Percentiles rank a stretch among this genome's conserved stretches.
These are phyloP conservation scores for Ammospiza caudacuta DNA, from an alignment of 2,113 vertebrate genomes.

Conservation along the genomic window DNA sequence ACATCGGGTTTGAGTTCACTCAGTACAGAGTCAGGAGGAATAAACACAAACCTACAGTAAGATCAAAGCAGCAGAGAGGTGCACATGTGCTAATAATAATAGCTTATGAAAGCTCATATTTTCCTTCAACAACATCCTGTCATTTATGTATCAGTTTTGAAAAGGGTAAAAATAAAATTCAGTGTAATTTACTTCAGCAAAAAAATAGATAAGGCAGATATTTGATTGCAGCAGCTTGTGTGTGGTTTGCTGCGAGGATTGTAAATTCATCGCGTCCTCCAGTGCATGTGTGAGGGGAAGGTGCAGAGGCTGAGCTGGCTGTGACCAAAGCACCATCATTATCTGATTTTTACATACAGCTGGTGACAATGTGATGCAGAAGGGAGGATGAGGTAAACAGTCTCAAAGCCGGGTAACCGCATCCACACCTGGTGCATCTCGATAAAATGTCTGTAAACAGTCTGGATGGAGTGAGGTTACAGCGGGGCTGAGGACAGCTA, in stretches of 20 bases:
- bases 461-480: constrained; percentile 47
- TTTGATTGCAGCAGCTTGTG: constrained; percentile 12
- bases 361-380: constrained; percentile 68
- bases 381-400: constrained; percentile 85
- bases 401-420: constrained; percentile 78
- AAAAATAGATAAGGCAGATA: constrained; percentile 27
- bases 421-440: constrained; percentile 84
- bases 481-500: background rate
- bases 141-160: constrained; percentile 72
- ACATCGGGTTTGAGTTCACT: constrained; percentile 28
- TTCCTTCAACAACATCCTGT: constrained; percentile 81
- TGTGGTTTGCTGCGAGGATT: constrained; percentile 50
- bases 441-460: constrained; percentile 73
- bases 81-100: constrained; percentile 67
- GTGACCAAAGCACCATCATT: constrained; percentile 48
- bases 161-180: constrained; percentile 38
- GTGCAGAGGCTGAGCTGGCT: constrained; percentile 45
- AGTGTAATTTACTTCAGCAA: constrained; percentile 36
- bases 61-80: constrained; percentile 63
- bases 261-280: background rate
- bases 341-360: constrained; percentile 68
- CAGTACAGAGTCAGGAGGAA: constrained; percentile 16
- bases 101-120: constrained; percentile 75
- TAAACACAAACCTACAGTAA: constrained; percentile 62
- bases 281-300: background rate